phyloP scores from a whole-genome alignment of 1,140 invertebrate species.

The Laupala kohalensis region DNA sequence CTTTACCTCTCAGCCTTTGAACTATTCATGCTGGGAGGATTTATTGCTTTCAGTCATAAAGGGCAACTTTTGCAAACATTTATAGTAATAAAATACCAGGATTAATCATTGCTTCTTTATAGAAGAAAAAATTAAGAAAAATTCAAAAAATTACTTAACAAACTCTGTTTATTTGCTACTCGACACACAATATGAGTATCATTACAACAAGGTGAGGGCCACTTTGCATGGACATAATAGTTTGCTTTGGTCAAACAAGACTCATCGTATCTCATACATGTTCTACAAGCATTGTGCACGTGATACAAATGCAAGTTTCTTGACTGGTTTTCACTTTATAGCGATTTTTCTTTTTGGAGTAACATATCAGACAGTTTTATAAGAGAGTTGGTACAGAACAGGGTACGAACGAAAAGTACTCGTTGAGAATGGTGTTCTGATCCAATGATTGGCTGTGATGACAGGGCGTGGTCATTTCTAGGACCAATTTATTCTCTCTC shows the following conservation, averaged over 20 bases:
- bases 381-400: not conserved
- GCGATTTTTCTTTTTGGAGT: not conserved
- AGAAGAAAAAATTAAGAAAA: not conserved
- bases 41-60: not conserved
- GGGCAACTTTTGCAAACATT: not conserved
- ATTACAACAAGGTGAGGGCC: not conserved
- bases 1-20: not conserved
- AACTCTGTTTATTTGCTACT: not conserved
- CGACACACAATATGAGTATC: not conserved
- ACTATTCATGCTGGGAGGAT: not conserved
- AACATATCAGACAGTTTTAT: not conserved
- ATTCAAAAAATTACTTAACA: not conserved
- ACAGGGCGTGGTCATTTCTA: not conserved
- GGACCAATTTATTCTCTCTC: not conserved
- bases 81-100: not conserved
- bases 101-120: not conserved
- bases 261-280: not conserved
- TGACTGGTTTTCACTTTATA: not conserved
- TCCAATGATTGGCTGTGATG: not conserved
- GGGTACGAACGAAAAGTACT: not conserved
- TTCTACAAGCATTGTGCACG: not conserved
- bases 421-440: not conserved
- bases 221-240: not conserved
- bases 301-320: not conserved
- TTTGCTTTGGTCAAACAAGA: not conserved